phyloP scores from a whole-genome alignment of 2,113 vertebrate genomes.

The Agapornis roseicollis region DNA sequence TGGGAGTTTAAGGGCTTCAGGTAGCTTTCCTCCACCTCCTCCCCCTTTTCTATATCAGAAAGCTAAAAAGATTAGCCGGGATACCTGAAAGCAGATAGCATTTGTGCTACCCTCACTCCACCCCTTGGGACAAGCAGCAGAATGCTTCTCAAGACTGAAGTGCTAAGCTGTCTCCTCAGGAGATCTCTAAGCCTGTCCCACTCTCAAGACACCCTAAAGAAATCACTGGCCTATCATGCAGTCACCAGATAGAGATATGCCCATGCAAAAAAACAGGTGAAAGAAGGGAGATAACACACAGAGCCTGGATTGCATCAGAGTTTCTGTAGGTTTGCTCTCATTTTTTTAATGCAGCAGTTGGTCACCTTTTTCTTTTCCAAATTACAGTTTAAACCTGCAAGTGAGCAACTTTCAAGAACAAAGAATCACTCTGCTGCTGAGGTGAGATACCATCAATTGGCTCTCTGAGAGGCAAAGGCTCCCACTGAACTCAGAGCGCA shows the following conservation, averaged over 20 bases:
- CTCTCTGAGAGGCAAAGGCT: not conserved
- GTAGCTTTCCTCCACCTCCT: not conserved
- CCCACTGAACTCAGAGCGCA: not conserved
- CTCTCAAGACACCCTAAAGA: not conserved
- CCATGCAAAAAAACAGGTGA: not conserved
- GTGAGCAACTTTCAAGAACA: not conserved
- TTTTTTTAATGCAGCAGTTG: not conserved
- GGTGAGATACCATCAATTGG: conserved; percentile 6
- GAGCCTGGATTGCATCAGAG: not conserved
- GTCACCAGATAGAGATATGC: not conserved
- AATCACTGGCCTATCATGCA: not conserved
- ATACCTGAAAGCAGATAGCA: not conserved
- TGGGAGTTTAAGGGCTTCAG: not conserved
- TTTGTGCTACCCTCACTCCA: not conserved
- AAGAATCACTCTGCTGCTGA: not conserved
- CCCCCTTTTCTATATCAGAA: not conserved
- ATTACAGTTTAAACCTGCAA: not conserved
- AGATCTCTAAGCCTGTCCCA: not conserved
- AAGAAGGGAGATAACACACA: not conserved
- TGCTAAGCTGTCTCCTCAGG: not conserved
- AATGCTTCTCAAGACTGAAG: not conserved
- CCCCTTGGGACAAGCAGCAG: not conserved
- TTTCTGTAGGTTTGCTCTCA: not conserved
- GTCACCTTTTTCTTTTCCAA: not conserved
- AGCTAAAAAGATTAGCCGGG: not conserved